Base-by-base conservation (phyloP, 2,888 invertebrate species). In the Caenorhabditis japonica region DNA sequence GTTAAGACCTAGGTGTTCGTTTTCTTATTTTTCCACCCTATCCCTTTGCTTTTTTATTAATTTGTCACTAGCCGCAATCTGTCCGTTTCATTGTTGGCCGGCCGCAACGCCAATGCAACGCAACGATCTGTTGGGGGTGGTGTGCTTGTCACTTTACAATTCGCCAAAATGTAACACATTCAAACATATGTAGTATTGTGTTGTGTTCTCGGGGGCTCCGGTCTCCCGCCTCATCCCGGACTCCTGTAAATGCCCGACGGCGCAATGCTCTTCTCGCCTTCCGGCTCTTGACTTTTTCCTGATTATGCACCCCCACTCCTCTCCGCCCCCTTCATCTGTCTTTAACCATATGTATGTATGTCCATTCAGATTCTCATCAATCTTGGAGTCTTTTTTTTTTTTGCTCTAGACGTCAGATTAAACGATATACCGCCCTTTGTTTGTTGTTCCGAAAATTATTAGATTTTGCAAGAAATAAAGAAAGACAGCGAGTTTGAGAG, bases 101-200 rank as follows among this genome's bases (percentile, higher is more conserved):
- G 36, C 19, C 19, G 17, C 34, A 44, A 5, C 51, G 44, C 55
- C 51, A 4, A 25, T 46, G 47, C 17, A 27, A 21, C 47, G 15
- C 13, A 30, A 30, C 10, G 7, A 5, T 7, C 10, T 30, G 30
- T 30, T 30, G 30, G 30, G 30, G 39, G 36, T 30, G 36, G 15
- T 44, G 41, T 25, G 56, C 43, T 56, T 56, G 66, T 56, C 66
- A 56, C 66, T 66, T 66, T 66, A 66, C 66, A 66, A 66, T 66
- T 56, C 51, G 56, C 15, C 56, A 66, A 51, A 66, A 68, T 68
- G 68, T 68, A 68, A 68, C 68, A 68, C 59, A 68, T 68, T 59
- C 51, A 68, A 68, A 68, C 68, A 68, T 68, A 59, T 59, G 59
- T 68, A 59, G 59, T 59, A 59, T 68, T 68, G 68, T 68, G 58